Evolutionary conservation across 2,888 invertebrate genomes (phyloP).

Genomic region (Axea sp.): DNA sequence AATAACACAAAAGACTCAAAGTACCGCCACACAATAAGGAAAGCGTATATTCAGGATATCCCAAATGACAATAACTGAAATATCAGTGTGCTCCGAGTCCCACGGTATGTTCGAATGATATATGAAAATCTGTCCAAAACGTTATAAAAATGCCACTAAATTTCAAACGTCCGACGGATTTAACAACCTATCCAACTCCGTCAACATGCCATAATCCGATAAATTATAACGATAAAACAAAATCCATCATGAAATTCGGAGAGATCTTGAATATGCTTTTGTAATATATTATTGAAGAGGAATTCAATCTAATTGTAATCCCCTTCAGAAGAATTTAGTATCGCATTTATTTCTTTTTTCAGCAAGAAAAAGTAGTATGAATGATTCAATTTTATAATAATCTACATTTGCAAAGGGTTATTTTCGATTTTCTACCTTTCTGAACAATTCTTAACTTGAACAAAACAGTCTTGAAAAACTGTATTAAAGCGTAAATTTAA

Average conservation of each 20-base stretch:
- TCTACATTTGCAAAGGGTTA: no score
- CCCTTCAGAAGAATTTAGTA: slow-evolving; percentile 26
- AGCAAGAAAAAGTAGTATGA: no score
- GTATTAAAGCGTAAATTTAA: neutral
- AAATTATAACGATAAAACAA: slow-evolving; percentile 52
- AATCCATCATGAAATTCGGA: slow-evolving; percentile 22
- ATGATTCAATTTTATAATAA: no score
- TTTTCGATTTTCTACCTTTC: no score
- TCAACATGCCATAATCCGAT: slow-evolving; percentile 51
- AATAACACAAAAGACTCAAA: slow-evolving; percentile 17
- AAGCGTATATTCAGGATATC: slow-evolving; percentile 23
- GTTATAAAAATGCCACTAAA: slow-evolving; percentile 53
- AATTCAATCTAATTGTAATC: slow-evolving; percentile 24
- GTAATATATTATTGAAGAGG: slow-evolving; percentile 3
- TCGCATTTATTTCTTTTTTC: no score
- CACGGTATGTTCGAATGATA: slow-evolving; percentile 37
- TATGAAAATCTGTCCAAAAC: slow-evolving; percentile 47
- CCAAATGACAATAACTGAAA: slow-evolving; percentile 49
- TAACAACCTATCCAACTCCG: slow-evolving; percentile 42
- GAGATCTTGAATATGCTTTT: slow-evolving; percentile 6
- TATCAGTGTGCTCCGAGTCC: slow-evolving; percentile 26
- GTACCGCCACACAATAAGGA: slow-evolving; percentile 14
- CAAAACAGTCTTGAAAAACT: neutral
- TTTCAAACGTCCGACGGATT: slow-evolving; percentile 43
- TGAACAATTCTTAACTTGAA: neutral